phyloP scores from a whole-genome alignment of 2,797 vertebrate genomes.

The Hippoglossus hippoglossus region DNA sequence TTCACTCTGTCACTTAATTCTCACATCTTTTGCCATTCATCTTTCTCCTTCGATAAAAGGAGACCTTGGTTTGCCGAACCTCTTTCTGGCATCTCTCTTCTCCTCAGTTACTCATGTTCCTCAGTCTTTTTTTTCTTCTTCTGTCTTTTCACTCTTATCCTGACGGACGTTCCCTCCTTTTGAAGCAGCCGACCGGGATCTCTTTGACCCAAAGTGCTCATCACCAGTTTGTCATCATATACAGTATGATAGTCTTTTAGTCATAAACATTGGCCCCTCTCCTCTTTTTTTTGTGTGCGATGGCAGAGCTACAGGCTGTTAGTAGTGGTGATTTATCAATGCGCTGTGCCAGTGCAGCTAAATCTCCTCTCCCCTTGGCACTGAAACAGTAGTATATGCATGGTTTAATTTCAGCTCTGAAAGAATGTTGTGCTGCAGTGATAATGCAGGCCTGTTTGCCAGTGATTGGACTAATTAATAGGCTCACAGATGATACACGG shows the following conservation, averaged over 20 bases:
- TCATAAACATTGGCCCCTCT: conserved; percentile 67
- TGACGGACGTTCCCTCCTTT: conserved; percentile 47
- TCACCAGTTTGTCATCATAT: conserved; percentile 67
- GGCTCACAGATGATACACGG: conserved; percentile 74
- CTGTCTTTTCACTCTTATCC: conserved; percentile 40
- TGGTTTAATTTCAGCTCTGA: conserved; percentile 81
- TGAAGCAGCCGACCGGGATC: conserved; percentile 43
- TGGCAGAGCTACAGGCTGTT: conserved; percentile 70
- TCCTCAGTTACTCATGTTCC: conserved; percentile 31
- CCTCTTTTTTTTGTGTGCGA: conserved; percentile 22
- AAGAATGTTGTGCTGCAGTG: conserved; percentile 75
- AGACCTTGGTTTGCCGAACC: conserved; percentile 40
- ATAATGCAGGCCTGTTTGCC: conserved; percentile 76
- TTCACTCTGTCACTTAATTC: conserved; percentile 56
- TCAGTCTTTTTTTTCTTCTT: conserved; percentile 21
- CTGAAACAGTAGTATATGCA: conserved; percentile 72
- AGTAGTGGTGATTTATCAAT: conserved; percentile 79
- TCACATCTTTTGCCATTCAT: conserved; percentile 49
- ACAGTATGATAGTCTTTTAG: conserved; percentile 56
- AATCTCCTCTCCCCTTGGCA: conserved; percentile 78
- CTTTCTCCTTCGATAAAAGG: conserved; percentile 62
- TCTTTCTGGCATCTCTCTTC: conserved; percentile 40
- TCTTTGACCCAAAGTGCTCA: conserved; percentile 67
- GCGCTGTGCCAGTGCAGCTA: conserved; percentile 73
- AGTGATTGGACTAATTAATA: conserved; percentile 83